A percentile compares a stretch with the other conserved stretches of the same genome.
Evolutionary conservation across 2,113 vertebrate genomes (phyloP).

Genomic region (Lasiurus borealis): DNA sequence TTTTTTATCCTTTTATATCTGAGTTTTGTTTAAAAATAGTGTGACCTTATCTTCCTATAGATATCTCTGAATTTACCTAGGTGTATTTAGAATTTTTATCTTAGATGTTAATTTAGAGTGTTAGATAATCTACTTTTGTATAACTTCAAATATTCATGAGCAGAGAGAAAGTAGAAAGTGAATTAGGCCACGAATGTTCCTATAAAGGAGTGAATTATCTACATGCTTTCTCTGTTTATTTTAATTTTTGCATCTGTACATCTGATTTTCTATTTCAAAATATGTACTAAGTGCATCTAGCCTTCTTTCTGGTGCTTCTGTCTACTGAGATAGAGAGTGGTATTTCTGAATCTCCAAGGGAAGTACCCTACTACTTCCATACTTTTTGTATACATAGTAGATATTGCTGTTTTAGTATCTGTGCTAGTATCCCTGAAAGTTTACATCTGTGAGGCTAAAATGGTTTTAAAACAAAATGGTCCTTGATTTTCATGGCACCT

Average conservation of each 20-base stretch:
- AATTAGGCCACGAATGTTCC: neutral
- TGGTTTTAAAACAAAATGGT: neutral
- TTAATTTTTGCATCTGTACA: neutral
- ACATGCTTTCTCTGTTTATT: neutral
- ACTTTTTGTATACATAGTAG: neutral
- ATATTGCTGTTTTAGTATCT: neutral
- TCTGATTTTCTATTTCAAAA: neutral
- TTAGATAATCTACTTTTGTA: neutral
- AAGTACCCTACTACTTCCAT: neutral
- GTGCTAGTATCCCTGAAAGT: neutral
- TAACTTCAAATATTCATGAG: neutral
- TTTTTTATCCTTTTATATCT: neutral
- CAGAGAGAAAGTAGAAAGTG: neutral
- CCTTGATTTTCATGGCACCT: too few relatives aligned
- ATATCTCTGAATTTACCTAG: neutral
- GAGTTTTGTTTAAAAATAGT: slow-evolving; percentile 20
- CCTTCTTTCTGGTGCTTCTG: neutral
- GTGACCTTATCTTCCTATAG: neutral
- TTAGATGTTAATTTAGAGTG: neutral
- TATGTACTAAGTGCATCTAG: neutral
- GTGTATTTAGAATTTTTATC: neutral
- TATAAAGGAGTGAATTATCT: neutral
- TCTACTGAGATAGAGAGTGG: neutral
- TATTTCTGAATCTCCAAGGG: neutral
- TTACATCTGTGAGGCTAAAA: neutral